Evolutionary conservation across 2,113 vertebrate genomes (phyloP).

Genomic region (Scatophagus argus): DNA sequence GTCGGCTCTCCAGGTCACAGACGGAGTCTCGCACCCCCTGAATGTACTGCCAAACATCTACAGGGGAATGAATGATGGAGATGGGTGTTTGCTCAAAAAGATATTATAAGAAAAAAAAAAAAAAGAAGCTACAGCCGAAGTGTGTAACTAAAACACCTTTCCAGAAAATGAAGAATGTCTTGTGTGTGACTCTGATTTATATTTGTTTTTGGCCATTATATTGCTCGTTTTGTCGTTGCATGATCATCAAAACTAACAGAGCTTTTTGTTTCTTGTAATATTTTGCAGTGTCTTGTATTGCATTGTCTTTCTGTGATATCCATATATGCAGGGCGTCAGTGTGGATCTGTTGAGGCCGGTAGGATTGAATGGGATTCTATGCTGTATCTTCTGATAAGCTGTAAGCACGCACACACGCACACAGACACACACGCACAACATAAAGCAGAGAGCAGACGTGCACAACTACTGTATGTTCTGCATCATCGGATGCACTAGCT

Average conservation of each 20-base stretch:
- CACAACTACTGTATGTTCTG: neutral
- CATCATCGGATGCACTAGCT: neutral
- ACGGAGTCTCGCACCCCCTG: slow-evolving; percentile 81
- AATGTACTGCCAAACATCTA: slow-evolving; percentile 89
- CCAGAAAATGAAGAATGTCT: neutral
- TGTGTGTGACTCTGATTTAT: neutral
- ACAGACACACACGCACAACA: neutral
- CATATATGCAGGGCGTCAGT: neutral
- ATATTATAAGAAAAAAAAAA: neutral
- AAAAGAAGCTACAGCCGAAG: neutral
- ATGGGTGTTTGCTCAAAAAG: neutral
- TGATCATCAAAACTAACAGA: too few species aligned
- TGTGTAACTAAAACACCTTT: neutral
- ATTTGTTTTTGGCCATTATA: neutral
- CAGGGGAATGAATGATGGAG: neutral
- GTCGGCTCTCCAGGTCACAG: slow-evolving; percentile 86
- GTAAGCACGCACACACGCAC: neutral
- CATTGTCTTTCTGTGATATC: too few species aligned
- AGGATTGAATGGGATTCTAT: neutral
- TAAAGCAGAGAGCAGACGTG: neutral
- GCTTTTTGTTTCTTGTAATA: too few species aligned
- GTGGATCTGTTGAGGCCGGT: neutral
- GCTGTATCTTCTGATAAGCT: too few species aligned
- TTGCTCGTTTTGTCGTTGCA: too few species aligned
- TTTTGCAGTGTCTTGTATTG: neutral